A percentile compares a stretch with the other conserved stretches of the same genome.
These are phyloP conservation scores for Rhinatrema bivittatum DNA, from an alignment of 2,797 vertebrate species.

Conservation along the genomic window DNA sequence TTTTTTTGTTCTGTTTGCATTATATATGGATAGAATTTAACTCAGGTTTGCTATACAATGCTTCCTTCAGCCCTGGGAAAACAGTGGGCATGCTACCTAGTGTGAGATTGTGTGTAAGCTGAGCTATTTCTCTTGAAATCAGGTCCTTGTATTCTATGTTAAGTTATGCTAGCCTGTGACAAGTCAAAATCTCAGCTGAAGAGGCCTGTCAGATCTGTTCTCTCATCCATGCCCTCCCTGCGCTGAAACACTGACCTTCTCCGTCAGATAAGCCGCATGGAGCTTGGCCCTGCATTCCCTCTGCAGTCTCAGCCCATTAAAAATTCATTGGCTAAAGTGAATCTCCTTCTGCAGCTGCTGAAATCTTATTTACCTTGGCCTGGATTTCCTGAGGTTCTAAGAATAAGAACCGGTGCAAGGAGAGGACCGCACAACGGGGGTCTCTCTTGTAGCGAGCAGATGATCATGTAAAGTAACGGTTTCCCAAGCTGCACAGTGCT, in stretches of 20 bases:
- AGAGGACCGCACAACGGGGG: slow-evolving; percentile 33
- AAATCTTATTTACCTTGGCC: slow-evolving; percentile 37
- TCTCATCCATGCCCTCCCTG: slow-evolving; percentile 36
- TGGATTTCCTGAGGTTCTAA: slow-evolving; percentile 37
- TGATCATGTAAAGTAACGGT: slow-evolving; percentile 44
- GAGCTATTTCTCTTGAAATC: slow-evolving; percentile 16
- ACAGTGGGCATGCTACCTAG: neutral
- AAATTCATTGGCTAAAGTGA: slow-evolving; percentile 67
- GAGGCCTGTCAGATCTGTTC: slow-evolving; percentile 44
- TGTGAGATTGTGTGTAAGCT: slow-evolving; percentile 8
- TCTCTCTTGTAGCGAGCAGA: slow-evolving; percentile 33
- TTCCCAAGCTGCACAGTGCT: slow-evolving; percentile 36
- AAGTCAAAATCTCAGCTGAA: slow-evolving; percentile 42
- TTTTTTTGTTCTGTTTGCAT: no score
- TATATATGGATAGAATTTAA: no score
- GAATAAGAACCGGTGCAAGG: slow-evolving; percentile 39
- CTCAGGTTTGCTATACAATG: no score
- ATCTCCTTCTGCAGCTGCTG: slow-evolving; percentile 49
- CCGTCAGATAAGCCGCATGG: slow-evolving; percentile 52
- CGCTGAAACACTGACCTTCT: slow-evolving; percentile 53
- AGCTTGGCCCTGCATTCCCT: slow-evolving; percentile 38
- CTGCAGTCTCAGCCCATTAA: slow-evolving; percentile 61
- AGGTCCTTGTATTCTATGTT: slow-evolving; percentile 11
- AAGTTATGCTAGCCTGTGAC: slow-evolving; percentile 29
- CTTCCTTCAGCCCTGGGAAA: slow-evolving; percentile 14